Conservation (phyloP, 2,113 vertebrate genomes). For the Atractosteus spatula region DNA sequence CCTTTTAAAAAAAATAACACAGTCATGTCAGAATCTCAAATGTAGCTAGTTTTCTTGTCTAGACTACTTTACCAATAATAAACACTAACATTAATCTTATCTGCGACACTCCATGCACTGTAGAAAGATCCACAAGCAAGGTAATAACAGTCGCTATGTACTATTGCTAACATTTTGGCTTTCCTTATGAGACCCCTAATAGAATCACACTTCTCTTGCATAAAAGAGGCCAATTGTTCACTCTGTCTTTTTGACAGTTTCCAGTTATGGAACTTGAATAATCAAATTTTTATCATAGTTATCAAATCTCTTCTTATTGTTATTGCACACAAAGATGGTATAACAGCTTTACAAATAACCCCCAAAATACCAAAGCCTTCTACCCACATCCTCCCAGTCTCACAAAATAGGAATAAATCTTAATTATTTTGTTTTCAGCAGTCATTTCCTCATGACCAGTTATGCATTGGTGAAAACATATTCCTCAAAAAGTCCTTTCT, state of each 20-base stretch:
- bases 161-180: constrained; percentile 52
- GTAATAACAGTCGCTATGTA: constrained; percentile 59
- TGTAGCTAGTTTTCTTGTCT: background rate
- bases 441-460: too few species aligned
- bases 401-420: too few species aligned
- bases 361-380: background rate
- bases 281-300: constrained; percentile 75
- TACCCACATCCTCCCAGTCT: too few species aligned
- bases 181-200: constrained; percentile 60
- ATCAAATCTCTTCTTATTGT: constrained; percentile 73
- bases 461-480: too few species aligned
- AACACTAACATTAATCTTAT: constrained; percentile 62
- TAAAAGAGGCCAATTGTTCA: constrained; percentile 68
- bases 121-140: constrained; percentile 60
- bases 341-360: constrained; percentile 1
- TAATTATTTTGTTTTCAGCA: too few species aligned
- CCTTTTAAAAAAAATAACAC: too few species aligned
- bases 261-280: constrained; percentile 67
- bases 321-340: constrained; percentile 34
- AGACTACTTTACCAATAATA: constrained; percentile 52
- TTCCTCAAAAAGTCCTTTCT: too few species aligned
- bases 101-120: constrained; percentile 60
- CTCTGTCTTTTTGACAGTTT: constrained; percentile 66
- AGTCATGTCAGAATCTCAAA: too few species aligned
- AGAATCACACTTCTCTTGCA: constrained; percentile 66